Percentiles rank a stretch among this genome's conserved stretches.
Conservation (phyloP, 2,797 vertebrate genomes). For the Delichon dasypus region DNA sequence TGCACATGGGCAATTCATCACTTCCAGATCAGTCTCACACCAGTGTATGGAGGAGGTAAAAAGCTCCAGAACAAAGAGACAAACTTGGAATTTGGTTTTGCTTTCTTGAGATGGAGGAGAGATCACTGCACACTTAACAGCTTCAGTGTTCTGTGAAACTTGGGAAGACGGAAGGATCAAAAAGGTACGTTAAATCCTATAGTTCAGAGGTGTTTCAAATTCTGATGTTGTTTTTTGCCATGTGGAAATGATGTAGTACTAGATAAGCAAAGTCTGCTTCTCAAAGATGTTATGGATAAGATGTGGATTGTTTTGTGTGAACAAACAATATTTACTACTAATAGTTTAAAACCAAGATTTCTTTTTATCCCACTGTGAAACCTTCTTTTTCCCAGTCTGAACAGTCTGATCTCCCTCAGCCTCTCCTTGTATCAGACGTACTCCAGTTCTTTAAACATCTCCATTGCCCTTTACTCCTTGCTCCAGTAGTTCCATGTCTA, state of each 20-base stretch:
- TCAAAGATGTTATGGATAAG: background rate
- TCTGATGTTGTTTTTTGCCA: background rate
- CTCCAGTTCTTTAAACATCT: background rate
- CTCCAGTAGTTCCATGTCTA: background rate
- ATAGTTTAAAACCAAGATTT: background rate
- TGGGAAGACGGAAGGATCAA: background rate
- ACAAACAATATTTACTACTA: background rate
- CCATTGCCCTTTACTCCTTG: background rate
- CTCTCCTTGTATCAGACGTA: background rate
- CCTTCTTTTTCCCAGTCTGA: background rate
- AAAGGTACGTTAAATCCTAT: background rate
- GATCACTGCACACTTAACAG: background rate
- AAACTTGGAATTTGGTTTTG: background rate
- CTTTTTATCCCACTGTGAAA: background rate
- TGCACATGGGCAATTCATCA: background rate
- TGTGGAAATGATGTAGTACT: background rate
- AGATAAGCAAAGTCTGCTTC: background rate
- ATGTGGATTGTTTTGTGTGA: background rate
- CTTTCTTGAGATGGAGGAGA: background rate
- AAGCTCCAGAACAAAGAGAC: background rate
- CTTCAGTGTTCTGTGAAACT: background rate
- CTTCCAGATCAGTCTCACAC: background rate
- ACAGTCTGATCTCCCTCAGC: background rate
- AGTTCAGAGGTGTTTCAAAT: background rate
- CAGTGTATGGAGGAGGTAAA: background rate